Percentiles rank a stretch among this genome's conserved stretches.
Evolutionary conservation across 2,797 vertebrate genomes (phyloP).

Genomic region (Mus minutoides): DNA sequence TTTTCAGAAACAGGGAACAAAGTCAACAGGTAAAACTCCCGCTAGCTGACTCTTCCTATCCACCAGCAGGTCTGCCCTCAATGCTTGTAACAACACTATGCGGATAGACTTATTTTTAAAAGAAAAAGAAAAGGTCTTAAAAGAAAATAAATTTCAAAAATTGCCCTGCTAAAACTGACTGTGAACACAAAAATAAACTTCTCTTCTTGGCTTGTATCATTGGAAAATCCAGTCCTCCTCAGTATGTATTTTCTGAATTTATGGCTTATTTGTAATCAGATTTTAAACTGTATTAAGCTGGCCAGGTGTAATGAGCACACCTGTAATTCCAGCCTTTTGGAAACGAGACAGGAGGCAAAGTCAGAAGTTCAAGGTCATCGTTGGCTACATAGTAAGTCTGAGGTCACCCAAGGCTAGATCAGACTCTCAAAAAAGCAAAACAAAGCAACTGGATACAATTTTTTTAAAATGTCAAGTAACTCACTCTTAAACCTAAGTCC

Average conservation of each 20-base stretch:
- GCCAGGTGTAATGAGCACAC: too few species aligned
- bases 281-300: background rate
- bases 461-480: background rate
- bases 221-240: background rate
- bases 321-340: background rate
- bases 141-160: constrained; percentile 6
- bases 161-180: background rate
- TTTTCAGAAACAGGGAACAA: constrained; percentile 16
- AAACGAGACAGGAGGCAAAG: background rate
- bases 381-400: background rate
- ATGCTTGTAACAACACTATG: background rate
- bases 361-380: background rate
- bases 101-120: background rate
- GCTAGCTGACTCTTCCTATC: background rate
- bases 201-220: background rate
- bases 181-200: background rate
- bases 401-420: background rate
- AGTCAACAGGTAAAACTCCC: background rate
- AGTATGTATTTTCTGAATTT: background rate
- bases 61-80: background rate
- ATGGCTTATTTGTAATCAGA: background rate
- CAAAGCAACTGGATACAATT: background rate
- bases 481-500: background rate
- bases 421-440: background rate
- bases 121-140: background rate